These are phyloP conservation scores for Zelleria hepariella DNA, from an alignment of 2,888 invertebrate species.

Conservation along the genomic window DNA sequence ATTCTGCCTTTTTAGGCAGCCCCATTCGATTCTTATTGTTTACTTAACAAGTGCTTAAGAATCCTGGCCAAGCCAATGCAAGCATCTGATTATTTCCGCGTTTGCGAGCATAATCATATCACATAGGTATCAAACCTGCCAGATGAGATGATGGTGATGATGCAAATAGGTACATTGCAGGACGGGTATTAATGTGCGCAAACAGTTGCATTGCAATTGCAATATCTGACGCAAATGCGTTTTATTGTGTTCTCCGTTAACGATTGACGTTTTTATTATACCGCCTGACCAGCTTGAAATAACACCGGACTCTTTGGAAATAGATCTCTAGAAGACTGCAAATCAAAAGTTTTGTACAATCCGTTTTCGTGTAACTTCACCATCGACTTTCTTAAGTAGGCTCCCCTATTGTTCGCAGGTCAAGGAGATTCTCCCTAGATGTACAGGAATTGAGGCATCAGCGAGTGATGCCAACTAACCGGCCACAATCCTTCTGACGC, in stretches of 20 bases:
- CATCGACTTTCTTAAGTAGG: background rate
- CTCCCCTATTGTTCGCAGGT: background rate
- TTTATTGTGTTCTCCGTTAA: background rate
- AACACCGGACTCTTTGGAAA: too few species aligned
- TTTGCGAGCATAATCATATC: background rate
- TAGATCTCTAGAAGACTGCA: too few species aligned
- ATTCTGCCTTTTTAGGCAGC: background rate
- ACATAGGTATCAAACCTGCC: background rate
- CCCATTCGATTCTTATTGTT: background rate
- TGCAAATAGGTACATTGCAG: background rate
- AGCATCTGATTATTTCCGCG: background rate
- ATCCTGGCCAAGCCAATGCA: background rate
- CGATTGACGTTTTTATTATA: background rate
- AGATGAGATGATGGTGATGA: background rate
- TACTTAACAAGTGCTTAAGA: background rate
- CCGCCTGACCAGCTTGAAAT: background rate
- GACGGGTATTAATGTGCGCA: background rate
- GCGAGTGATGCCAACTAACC: slow-evolving; percentile 30
- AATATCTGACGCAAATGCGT: background rate
- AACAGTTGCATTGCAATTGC: background rate
- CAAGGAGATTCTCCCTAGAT: background rate
- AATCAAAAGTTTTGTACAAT: too few species aligned
- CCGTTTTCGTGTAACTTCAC: too few species aligned
- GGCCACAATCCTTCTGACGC: slow-evolving; percentile 28
- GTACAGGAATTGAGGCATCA: slow-evolving; percentile 2